phyloP scores from a whole-genome alignment of 2,113 vertebrate species.

The Patagioenas fasciata region DNA sequence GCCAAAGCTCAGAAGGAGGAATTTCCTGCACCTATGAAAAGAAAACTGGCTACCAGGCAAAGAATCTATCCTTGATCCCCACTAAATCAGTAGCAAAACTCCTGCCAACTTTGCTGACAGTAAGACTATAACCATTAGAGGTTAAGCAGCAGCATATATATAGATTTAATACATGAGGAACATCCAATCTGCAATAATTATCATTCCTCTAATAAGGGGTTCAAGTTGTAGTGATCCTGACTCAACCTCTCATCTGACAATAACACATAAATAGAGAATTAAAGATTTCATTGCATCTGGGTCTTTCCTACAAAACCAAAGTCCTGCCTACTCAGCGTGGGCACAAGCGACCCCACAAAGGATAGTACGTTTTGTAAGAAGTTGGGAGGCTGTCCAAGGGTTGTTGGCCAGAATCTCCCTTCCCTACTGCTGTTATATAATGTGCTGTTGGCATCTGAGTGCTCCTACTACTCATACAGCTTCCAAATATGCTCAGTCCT shows the following conservation, averaged over 20 bases:
- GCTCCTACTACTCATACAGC: neutral
- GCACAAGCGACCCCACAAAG: neutral
- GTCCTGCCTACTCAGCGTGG: neutral
- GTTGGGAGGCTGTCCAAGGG: neutral
- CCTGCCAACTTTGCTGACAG: neutral
- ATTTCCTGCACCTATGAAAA: conserved; percentile 36
- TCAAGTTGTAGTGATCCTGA: neutral
- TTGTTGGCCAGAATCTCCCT: neutral
- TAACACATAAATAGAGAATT: neutral
- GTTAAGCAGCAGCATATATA: neutral
- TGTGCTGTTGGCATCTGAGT: rapidly evolving
- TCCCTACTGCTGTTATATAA: neutral
- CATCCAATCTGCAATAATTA: conserved; percentile 6
- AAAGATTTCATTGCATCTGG: neutral
- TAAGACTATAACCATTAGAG: neutral
- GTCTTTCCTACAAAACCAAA: neutral
- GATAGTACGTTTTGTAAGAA: neutral
- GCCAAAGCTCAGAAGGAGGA: conserved; percentile 22
- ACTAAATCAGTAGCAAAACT: neutral
- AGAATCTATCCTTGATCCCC: neutral
- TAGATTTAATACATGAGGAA: neutral
- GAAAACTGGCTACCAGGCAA: neutral
- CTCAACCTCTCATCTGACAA: neutral
- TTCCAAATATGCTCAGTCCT: neutral
- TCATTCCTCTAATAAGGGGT: neutral